phyloP scores from a whole-genome alignment of 2,797 vertebrate species.

The Eurystomus glaucurus region DNA sequence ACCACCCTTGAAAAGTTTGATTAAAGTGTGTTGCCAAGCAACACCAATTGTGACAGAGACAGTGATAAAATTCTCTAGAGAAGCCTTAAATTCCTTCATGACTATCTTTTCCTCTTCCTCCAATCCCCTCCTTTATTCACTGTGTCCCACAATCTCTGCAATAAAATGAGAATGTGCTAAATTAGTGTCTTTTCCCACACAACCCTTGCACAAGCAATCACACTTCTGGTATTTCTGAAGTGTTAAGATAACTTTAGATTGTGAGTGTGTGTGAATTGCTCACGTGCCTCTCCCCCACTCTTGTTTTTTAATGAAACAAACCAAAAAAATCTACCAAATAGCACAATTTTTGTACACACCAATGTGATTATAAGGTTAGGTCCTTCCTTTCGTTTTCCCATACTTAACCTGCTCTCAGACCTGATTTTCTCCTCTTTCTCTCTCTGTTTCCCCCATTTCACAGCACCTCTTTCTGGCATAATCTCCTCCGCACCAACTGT shows the following conservation, averaged over 20 bases:
- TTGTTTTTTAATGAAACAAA: background rate
- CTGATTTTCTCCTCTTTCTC: background rate
- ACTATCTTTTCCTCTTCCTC: background rate
- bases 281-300: background rate
- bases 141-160: background rate
- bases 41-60: slow-evolving; percentile 35
- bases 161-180: background rate
- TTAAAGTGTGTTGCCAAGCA: slow-evolving; percentile 54
- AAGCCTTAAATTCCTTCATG: slow-evolving; percentile 5
- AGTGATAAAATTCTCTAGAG: background rate
- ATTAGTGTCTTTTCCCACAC: background rate
- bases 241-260: background rate
- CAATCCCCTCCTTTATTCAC: background rate
- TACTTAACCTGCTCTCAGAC: background rate
- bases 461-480: background rate
- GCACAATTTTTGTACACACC: background rate
- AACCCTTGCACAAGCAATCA: background rate
- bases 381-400: background rate
- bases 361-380: background rate
- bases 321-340: background rate
- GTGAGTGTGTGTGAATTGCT: background rate
- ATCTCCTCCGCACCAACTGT: background rate
- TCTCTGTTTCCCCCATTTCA: background rate
- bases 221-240: background rate
- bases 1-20: slow-evolving; percentile 38